Evolutionary conservation across 53 echinoderm and acorn worm genomes (phyloP).

Genomic region (Actinopyga echinites): DNA sequence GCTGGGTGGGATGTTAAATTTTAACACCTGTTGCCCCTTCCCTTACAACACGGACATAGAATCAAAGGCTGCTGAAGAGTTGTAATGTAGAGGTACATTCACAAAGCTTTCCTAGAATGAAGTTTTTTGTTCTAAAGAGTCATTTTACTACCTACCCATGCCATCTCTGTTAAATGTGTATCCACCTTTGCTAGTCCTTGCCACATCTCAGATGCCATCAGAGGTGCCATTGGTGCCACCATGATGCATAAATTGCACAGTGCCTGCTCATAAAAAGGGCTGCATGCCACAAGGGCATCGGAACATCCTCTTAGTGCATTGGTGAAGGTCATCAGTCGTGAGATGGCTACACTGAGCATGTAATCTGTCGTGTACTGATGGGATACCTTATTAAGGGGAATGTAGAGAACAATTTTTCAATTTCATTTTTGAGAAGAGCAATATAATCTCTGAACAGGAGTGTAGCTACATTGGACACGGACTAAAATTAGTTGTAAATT

Average conservation of each 20-base stretch:
- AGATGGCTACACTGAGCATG: constrained; percentile 86
- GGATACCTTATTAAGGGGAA: constrained; percentile 61
- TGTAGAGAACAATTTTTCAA: not conserved
- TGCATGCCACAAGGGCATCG: constrained; percentile 58
- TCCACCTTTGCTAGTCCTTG: constrained; percentile 56
- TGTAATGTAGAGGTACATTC: no score
- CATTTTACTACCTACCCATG: constrained; percentile 1
- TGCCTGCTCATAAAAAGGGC: constrained; percentile 65
- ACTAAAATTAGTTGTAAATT: constrained; percentile 70
- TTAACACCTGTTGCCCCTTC: no score
- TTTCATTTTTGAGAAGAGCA: not conserved
- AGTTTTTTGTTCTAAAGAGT: no score
- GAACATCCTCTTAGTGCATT: constrained; percentile 68
- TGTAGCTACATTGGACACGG: no score
- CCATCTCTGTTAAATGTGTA: not conserved
- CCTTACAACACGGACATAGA: no score
- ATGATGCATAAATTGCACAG: constrained; percentile 73
- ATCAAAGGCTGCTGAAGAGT: no score
- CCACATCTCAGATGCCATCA: constrained; percentile 93
- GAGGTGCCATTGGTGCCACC: constrained; percentile 93
- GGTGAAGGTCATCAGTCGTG: constrained; percentile 80
- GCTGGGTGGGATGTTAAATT: no score
- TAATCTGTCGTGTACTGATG: constrained; percentile 70
- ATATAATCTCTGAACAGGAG: not conserved
- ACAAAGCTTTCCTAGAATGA: no score